Conservation (phyloP, 2,113 vertebrate species). For the Isichthys henryi region DNA sequence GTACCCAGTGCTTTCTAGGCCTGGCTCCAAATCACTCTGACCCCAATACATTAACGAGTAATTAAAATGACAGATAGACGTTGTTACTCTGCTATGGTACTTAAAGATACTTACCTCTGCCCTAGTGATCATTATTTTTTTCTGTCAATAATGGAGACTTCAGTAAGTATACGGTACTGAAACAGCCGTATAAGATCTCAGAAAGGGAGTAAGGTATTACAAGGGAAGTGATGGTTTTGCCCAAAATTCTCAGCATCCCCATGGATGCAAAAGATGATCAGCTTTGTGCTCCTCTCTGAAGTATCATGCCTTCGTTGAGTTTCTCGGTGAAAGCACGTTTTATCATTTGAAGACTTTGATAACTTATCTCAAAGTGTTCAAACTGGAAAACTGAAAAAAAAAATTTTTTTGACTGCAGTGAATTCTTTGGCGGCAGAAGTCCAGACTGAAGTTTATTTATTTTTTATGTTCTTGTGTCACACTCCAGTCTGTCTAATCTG, state of each 20-base stretch:
- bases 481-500: neutral
- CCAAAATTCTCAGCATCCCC: neutral
- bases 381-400: neutral
- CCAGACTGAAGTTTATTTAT: neutral
- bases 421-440: neutral
- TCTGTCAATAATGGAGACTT: neutral
- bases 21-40: neutral
- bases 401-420: neutral
- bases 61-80: neutral
- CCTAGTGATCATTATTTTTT: neutral
- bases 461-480: neutral
- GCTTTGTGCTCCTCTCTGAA: neutral
- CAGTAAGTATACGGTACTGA: neutral
- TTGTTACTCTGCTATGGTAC: neutral
- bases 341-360: constrained; percentile 10
- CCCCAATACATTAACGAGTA: neutral
- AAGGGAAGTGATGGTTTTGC: neutral
- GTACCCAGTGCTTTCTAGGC: neutral
- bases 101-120: neutral
- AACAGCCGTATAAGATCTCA: neutral
- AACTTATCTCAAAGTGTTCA: constrained; percentile 1
- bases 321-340: neutral
- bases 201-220: neutral
- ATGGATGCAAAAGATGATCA: neutral
- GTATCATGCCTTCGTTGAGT: neutral